Conservation (phyloP, 2,113 vertebrate genomes). For the Tychaedon coryphoeus region DNA sequence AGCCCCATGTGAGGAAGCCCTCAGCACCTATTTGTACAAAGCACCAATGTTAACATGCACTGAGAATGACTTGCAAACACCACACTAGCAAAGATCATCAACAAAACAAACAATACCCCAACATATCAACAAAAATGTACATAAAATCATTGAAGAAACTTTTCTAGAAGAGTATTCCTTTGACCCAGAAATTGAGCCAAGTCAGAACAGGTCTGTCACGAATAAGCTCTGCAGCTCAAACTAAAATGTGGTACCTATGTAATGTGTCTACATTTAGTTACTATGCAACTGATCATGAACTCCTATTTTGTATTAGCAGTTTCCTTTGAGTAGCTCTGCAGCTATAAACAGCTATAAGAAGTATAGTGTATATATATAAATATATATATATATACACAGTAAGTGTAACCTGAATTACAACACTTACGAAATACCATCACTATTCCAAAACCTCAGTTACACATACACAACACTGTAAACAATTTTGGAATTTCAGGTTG, state of each 20-base stretch:
- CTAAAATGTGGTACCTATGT: fast-evolving
- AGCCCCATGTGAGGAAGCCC: neutral
- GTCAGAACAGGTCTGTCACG: neutral
- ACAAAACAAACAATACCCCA: neutral
- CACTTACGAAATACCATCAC: neutral
- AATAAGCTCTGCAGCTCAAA: neutral
- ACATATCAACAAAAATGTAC: neutral
- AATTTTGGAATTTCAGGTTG: neutral
- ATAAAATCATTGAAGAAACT: neutral
- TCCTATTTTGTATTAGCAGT: neutral
- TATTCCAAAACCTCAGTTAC: neutral
- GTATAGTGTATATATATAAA: neutral
- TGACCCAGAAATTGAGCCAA: neutral
- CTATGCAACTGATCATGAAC: neutral
- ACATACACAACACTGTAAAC: neutral
- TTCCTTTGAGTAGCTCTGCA: neutral
- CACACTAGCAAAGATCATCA: neutral
- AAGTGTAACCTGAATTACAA: neutral
- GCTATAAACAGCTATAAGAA: neutral
- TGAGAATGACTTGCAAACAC: neutral
- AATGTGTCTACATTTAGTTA: neutral
- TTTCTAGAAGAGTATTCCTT: neutral
- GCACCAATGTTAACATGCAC: neutral
- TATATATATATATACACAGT: too few species aligned
- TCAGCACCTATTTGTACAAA: neutral